Conservation (phyloP, 1,140 invertebrate species). For the Drosophila punjabiensis region DNA sequence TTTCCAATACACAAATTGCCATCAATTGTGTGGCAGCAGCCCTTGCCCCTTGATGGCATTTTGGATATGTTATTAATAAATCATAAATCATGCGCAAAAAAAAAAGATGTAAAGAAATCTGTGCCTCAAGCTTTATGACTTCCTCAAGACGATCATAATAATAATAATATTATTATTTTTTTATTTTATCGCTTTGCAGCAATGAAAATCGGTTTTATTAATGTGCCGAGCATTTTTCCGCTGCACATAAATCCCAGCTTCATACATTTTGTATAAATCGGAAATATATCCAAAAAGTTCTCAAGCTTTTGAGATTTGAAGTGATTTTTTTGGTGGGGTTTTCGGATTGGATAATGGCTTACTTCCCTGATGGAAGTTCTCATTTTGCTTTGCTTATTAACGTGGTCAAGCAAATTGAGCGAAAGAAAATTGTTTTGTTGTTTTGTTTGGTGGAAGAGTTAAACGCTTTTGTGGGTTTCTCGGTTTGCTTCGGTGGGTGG, state of each 20-base stretch:
- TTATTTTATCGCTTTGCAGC: constrained; percentile 50
- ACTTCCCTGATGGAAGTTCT: constrained; percentile 52
- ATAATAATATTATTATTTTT: constrained; percentile 52
- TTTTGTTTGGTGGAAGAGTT: constrained; percentile 23
- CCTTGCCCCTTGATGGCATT: constrained; percentile 51
- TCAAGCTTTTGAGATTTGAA: constrained; percentile 22
- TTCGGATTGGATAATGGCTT: constrained; percentile 44
- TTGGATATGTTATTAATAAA: constrained; percentile 72
- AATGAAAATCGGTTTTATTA: constrained; percentile 64
- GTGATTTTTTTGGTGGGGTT: constrained; percentile 9
- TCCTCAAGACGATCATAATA: constrained; percentile 31
- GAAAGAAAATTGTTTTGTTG: constrained; percentile 37
- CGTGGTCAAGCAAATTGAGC: constrained; percentile 69
- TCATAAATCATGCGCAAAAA: constrained; percentile 72
- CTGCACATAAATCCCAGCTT: constrained; percentile 51
- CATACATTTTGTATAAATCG: constrained; percentile 48
- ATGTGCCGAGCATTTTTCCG: constrained; percentile 31
- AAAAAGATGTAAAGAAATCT: constrained; percentile 18
- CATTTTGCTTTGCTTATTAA: constrained; percentile 59
- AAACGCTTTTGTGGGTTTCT: constrained; percentile 52
- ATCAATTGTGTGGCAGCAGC: constrained; percentile 15
- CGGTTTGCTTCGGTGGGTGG: constrained; percentile 41
- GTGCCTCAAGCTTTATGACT: constrained; percentile 53
- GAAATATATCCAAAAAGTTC: constrained; percentile 44
- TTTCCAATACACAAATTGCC: constrained; percentile 44